Conservation (phyloP, 2,888 invertebrate genomes). For the Periphyllus acericola region DNA sequence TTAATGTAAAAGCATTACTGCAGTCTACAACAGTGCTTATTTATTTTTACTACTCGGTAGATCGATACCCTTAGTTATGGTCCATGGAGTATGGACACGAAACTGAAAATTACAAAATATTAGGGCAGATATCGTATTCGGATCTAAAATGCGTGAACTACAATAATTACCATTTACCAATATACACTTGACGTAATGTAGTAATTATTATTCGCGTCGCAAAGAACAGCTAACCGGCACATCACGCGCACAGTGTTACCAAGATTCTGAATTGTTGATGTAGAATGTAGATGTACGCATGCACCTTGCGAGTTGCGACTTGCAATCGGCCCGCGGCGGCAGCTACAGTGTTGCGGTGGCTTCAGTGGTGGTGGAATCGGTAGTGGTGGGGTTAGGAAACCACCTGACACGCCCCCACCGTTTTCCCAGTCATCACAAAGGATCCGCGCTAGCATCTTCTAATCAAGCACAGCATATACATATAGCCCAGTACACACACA, state of each 20-base stretch:
- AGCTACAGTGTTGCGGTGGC: background rate
- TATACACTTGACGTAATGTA: too few relatives aligned
- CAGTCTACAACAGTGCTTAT: too few relatives aligned
- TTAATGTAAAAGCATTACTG: too few relatives aligned
- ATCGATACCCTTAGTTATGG: too few relatives aligned
- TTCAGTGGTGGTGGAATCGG: too few relatives aligned
- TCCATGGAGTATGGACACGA: too few relatives aligned
- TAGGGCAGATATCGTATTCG: too few relatives aligned
- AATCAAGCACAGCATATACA: constrained; percentile 39
- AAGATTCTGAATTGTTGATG: background rate
- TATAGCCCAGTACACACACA: background rate
- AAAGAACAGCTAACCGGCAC: background rate
- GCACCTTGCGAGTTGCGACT: constrained; percentile 17
- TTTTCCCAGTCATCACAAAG: constrained; percentile 61
- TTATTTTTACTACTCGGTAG: too few relatives aligned
- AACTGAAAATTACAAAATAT: too few relatives aligned
- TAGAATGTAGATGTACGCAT: background rate
- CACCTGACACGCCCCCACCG: constrained; percentile 62
- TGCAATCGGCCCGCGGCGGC: background rate
- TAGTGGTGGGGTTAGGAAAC: constrained; percentile 49
- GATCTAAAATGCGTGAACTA: too few relatives aligned
- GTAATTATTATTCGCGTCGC: background rate
- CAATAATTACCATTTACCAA: too few relatives aligned
- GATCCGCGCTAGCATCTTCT: constrained; percentile 60
- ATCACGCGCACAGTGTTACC: constrained; percentile 7